Evolutionary conservation across 2,888 invertebrate genomes (phyloP), one percentile per base, ranked within the genome.

Genomic region (Pomacea canaliculata): DNA sequence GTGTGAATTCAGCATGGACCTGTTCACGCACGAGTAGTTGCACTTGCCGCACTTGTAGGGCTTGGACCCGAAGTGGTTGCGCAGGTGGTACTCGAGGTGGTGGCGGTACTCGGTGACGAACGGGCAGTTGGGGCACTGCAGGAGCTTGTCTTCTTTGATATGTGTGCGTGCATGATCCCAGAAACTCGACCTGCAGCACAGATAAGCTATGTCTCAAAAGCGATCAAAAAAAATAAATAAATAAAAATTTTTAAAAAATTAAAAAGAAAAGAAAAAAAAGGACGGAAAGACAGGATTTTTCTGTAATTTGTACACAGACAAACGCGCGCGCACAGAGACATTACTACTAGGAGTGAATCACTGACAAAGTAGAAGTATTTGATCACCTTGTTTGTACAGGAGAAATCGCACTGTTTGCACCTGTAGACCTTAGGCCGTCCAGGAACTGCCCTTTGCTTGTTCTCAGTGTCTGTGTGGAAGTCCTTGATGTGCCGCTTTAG

Each of bases 61-160:
- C 89, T 99, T 99, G 0, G 95, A 95, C 63, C 97, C 97, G 85
- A 95, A 93, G 91, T 99, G 99, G 90, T 98, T 98, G 67, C 97
- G 93, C 90, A 98, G 93, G 79, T 90, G 99, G 88, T 99, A 99
- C 90, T 99, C 98, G 78, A 99, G 92, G 85, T 99, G 99, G 90
- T 99, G 99, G 88, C 99, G 99, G 92, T 97, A 97, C 90, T 99
- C 98, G 0, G 99, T 99, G 7, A 98, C 97, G 88, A 99, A 99
- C 0, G 96, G 96, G 89, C 99, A 99, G 86, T 95, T 94, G 8
- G 95, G 94, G 88, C 99, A 99, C 79, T 94, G 94, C 51, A 99
- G 92, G 84, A 96, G 93, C 89, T 98, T 98, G 85, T 99, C 98
- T 0, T 94, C 94, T 86, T 96, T 97, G 86, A 99, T 98, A 92